A percentile compares a stretch with the other conserved stretches of the same genome.
Evolutionary conservation across 2,888 invertebrate species (phyloP).

Genomic region (Cynaeus angustus): DNA sequence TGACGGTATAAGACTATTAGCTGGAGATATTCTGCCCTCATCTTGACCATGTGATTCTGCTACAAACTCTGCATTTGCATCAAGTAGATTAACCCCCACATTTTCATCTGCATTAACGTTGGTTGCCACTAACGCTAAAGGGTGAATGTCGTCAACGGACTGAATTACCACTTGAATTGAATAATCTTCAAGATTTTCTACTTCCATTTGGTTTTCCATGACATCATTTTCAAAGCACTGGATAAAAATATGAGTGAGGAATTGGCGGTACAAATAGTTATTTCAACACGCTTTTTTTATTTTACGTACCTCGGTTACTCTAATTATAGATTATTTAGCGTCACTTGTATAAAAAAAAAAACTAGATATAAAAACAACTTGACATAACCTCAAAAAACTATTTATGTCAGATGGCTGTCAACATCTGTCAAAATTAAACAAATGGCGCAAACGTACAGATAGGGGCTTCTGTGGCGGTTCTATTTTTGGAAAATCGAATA

Average conservation of each 20-base stretch:
- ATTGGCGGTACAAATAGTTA: background rate
- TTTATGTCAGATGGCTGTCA: background rate
- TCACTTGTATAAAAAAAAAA: background rate
- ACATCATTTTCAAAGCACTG: slow-evolving; percentile 2
- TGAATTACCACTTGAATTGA: slow-evolving; percentile 11
- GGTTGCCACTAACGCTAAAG: slow-evolving; percentile 32
- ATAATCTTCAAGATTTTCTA: slow-evolving; percentile 46
- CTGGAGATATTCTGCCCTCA: slow-evolving; percentile 12
- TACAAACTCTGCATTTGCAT: background rate
- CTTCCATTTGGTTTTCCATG: slow-evolving; percentile 54
- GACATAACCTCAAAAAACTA: background rate
- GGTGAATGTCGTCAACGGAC: slow-evolving; percentile 27
- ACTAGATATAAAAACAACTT: background rate
- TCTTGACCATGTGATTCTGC: background rate
- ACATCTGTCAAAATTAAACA: background rate
- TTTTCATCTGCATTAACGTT: slow-evolving; percentile 11
- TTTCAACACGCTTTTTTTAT: too few species aligned
- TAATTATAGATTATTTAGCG: background rate
- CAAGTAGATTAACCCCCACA: background rate
- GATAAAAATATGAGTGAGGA: background rate
- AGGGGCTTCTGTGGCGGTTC: too few species aligned
- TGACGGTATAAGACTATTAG: slow-evolving; percentile 49
- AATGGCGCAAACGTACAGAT: too few species aligned
- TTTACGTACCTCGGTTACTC: background rate
- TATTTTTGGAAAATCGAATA: too few species aligned